Conservation (phyloP, 2,888 invertebrate genomes). For the Lobophora halterata region DNA sequence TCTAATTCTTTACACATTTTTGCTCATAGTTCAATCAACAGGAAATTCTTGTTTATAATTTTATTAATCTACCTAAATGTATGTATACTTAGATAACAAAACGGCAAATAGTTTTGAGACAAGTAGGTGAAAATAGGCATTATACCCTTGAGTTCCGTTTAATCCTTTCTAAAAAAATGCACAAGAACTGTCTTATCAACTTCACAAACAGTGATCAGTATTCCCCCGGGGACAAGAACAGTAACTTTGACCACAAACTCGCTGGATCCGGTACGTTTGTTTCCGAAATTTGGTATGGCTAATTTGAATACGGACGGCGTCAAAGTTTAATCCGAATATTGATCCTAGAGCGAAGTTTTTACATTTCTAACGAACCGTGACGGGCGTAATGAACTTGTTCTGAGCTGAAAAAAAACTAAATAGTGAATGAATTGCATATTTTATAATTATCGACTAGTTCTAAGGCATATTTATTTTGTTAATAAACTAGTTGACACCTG, state of each 20-base stretch:
- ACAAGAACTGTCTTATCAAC: constrained; percentile 25
- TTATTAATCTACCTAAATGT: too few relatives aligned
- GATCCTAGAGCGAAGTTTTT: constrained; percentile 63
- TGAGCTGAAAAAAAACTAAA: constrained; percentile 34
- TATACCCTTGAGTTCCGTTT: neutral
- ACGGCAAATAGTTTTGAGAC: constrained; percentile 1
- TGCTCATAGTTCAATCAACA: too few relatives aligned
- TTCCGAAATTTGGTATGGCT: constrained; percentile 45
- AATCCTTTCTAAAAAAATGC: neutral
- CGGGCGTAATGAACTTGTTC: constrained; percentile 48
- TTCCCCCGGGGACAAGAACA: constrained; percentile 39
- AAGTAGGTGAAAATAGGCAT: too few relatives aligned
- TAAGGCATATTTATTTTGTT: too few relatives aligned
- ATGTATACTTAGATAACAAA: too few relatives aligned
- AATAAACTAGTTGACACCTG: too few relatives aligned
- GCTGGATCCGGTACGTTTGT: constrained; percentile 42
- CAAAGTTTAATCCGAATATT: constrained; percentile 65
- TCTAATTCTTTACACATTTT: too few relatives aligned
- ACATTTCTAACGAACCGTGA: constrained; percentile 65
- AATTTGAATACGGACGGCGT: constrained; percentile 54
- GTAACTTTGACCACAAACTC: constrained; percentile 48
- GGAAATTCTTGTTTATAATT: too few relatives aligned
- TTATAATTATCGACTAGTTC: too few relatives aligned
- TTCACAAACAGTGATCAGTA: constrained; percentile 44
- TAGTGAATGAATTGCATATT: too few relatives aligned